phyloP scores from a whole-genome alignment of 1,140 invertebrate species.

The Cyrtorhinus lividipennis region DNA sequence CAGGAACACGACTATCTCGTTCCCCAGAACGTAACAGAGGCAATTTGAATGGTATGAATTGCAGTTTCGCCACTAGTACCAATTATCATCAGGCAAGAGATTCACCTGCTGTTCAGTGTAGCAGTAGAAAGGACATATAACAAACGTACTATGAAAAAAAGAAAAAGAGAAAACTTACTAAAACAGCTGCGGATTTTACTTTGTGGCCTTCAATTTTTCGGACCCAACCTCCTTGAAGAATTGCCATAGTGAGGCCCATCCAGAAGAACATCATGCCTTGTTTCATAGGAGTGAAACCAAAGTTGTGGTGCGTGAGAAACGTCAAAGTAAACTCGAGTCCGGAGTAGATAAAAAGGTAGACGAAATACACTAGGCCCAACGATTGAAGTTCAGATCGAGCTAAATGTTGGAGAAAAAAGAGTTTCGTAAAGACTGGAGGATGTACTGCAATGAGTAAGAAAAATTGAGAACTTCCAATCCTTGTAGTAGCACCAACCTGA shows the following conservation, averaged over 20 bases:
- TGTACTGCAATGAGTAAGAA: background rate
- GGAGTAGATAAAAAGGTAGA: constrained; percentile 93
- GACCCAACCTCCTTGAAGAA: constrained; percentile 82
- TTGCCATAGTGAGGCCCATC: constrained; percentile 83
- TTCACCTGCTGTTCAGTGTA: too few species aligned
- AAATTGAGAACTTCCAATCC: background rate
- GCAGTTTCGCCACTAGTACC: too few species aligned
- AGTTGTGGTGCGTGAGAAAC: constrained; percentile 88
- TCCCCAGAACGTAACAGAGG: too few species aligned
- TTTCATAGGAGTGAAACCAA: constrained; percentile 83
- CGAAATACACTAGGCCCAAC: constrained; percentile 78
- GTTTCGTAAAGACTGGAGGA: background rate
- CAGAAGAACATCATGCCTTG: constrained; percentile 97
- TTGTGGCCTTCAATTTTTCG: constrained; percentile 59
- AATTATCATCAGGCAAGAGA: too few species aligned
- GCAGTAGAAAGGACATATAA: too few species aligned
- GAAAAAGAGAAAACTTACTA: constrained; percentile 37
- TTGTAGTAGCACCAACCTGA: background rate
- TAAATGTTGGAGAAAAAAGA: constrained; percentile 26
- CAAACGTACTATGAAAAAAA: too few species aligned
- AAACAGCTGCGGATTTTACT: constrained; percentile 55
- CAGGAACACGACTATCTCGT: too few species aligned
- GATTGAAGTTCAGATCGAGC: constrained; percentile 50
- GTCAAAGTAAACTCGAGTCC: constrained; percentile 95
- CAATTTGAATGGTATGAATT: too few species aligned